phyloP scores from a whole-genome alignment of 2,797 vertebrate genomes.

The Spheniscus humboldti region DNA sequence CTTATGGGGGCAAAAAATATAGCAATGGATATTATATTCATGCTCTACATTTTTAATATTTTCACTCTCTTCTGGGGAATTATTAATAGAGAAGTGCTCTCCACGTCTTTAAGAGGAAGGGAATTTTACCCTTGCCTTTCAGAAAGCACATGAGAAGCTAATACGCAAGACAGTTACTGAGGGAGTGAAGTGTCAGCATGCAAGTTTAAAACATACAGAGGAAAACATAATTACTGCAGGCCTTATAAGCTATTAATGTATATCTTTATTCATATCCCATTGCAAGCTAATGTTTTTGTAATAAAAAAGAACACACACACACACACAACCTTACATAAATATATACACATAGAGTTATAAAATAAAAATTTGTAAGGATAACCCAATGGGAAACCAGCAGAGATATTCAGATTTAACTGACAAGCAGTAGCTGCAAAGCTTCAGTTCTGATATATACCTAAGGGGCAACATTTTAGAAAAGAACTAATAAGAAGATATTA shows the following conservation, averaged over 20 bases:
- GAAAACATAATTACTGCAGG: background rate
- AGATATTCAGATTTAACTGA: conserved; percentile 24
- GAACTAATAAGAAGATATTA: conserved; percentile 38
- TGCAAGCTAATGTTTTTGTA: background rate
- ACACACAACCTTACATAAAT: background rate
- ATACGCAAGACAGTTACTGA: background rate
- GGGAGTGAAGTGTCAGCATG: background rate
- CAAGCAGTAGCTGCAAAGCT: background rate
- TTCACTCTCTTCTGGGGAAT: background rate
- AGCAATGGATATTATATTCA: background rate
- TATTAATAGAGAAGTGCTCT: background rate
- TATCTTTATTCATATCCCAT: background rate
- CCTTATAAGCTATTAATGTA: background rate
- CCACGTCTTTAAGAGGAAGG: background rate
- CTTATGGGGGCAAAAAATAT: background rate
- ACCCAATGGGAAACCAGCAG: background rate
- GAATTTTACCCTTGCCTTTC: background rate
- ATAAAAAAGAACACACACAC: background rate
- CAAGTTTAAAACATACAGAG: background rate
- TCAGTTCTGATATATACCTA: conserved; percentile 16
- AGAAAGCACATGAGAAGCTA: background rate
- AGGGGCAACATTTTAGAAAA: conserved; percentile 26
- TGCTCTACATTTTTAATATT: background rate
- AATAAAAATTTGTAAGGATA: background rate
- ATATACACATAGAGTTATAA: background rate